Percentiles rank a stretch among this genome's conserved stretches.
These are phyloP conservation scores for Trichonephila clavipes DNA, from an alignment of 1,140 invertebrate species.

Conservation along the genomic window DNA sequence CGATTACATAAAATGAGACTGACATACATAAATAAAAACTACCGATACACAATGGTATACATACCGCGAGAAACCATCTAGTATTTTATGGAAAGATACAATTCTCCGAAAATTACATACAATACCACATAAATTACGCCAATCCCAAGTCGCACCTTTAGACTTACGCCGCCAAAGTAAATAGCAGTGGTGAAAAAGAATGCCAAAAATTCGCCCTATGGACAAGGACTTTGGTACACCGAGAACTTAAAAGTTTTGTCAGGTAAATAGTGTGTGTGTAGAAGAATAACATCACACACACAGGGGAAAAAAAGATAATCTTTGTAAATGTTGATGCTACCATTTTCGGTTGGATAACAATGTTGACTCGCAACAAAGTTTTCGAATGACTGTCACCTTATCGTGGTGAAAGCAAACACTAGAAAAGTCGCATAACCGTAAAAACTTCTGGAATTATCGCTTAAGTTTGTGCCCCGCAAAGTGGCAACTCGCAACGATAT, in stretches of 20 bases:
- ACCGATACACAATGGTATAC: too few species aligned
- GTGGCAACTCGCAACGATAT: constrained; percentile 34
- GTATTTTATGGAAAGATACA: not conserved
- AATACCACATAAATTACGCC: constrained; percentile 12
- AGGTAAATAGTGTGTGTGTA: not conserved
- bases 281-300: not conserved
- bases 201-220: not conserved
- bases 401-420: constrained; percentile 13
- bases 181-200: not conserved
- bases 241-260: not conserved
- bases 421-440: constrained; percentile 7
- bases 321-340: not conserved
- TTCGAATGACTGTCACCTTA: constrained; percentile 25
- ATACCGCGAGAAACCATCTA: too few species aligned
- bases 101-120: not conserved
- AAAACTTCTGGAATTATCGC: constrained; percentile 28
- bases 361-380: constrained; percentile 45
- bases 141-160: not conserved
- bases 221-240: not conserved
- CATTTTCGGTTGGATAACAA: constrained; percentile 35
- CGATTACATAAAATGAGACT: too few species aligned
- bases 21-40: too few species aligned
- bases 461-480: not conserved
- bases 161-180: not conserved
- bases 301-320: constrained; percentile 13